Conservation (phyloP, 2,888 invertebrate species). For the Cryptocheilus praepositus region DNA sequence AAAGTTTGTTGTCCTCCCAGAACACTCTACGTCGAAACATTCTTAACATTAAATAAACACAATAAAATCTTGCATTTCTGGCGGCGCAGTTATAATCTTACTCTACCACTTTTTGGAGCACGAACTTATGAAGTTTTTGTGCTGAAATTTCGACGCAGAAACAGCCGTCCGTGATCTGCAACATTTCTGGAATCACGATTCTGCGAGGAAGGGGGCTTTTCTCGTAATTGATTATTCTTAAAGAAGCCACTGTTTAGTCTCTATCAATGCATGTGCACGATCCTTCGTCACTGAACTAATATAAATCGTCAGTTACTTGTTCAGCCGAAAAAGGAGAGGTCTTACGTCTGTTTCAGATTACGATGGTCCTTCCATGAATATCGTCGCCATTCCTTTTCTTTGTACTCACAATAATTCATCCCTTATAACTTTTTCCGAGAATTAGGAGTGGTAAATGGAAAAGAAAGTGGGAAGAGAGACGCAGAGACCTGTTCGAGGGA, state of each 20-base stretch:
- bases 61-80: background rate
- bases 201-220: background rate
- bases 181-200: background rate
- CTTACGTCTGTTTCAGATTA: slow-evolving; percentile 57
- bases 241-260: slow-evolving; percentile 51
- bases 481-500: background rate
- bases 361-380: slow-evolving; percentile 55
- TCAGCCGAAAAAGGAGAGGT: slow-evolving; percentile 57
- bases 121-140: no score
- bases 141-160: no score
- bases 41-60: no score
- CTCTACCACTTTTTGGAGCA: no score
- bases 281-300: slow-evolving; percentile 58
- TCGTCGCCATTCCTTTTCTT: slow-evolving; percentile 31
- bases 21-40: no score
- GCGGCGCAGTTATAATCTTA: background rate
- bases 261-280: slow-evolving; percentile 30
- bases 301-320: slow-evolving; percentile 51
- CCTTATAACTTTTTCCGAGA: slow-evolving; percentile 10
- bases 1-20: no score
- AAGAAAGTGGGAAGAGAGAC: background rate
- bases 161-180: no score
- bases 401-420: slow-evolving; percentile 12
- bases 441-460: background rate
- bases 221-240: slow-evolving; percentile 38